A percentile compares a stretch with the other conserved stretches of the same genome.
Evolutionary conservation across 2,888 invertebrate species (phyloP).

Genomic region (Orthosia cruda): DNA sequence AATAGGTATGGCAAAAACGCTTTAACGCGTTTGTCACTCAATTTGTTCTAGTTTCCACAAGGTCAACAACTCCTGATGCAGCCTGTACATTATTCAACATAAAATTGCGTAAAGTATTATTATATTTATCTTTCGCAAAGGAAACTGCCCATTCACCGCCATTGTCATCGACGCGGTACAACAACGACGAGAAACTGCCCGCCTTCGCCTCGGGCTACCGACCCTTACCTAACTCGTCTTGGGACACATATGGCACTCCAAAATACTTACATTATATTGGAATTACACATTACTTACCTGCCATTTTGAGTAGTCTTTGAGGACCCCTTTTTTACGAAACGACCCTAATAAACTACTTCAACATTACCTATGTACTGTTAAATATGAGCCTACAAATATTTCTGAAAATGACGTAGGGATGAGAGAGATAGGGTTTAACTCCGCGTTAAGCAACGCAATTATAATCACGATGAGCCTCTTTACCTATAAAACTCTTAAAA

Average conservation of each 20-base stretch:
- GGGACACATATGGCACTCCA: constrained; percentile 47
- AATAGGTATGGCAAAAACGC: no score
- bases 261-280: constrained; percentile 54
- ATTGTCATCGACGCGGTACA: constrained; percentile 37
- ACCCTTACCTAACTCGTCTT: constrained; percentile 31
- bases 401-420: not conserved
- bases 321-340: constrained; percentile 37
- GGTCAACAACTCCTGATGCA: no score
- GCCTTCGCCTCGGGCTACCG: constrained; percentile 34
- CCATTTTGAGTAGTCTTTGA: constrained; percentile 40
- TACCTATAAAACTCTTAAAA: constrained; percentile 13
- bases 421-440: no score
- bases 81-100: no score
- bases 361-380: constrained; percentile 12
- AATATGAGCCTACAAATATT: constrained; percentile 9
- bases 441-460: constrained; percentile 4
- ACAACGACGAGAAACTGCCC: constrained; percentile 25
- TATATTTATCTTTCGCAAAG: constrained; percentile 21
- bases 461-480: not conserved
- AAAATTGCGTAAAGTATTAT: constrained; percentile 31
- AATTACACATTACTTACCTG: constrained; percentile 61
- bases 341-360: constrained; percentile 32
- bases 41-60: no score
- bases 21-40: no score
- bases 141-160: constrained; percentile 14